A percentile compares a stretch with the other conserved stretches of the same genome.
Conservation (phyloP, 2,113 vertebrate genomes). For the Podocnemis expansa region DNA sequence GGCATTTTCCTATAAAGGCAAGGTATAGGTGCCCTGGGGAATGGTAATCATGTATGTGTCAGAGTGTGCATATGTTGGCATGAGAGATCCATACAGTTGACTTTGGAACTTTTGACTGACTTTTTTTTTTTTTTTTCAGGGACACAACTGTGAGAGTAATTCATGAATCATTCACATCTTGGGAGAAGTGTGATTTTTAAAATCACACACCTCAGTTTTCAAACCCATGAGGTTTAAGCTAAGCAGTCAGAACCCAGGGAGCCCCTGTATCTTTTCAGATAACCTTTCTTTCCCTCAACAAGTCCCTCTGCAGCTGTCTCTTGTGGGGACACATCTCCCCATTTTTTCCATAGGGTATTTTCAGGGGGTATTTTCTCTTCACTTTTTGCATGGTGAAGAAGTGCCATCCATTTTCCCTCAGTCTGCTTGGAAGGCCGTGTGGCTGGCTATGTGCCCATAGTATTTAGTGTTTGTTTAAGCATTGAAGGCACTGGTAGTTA, state of each 20-base stretch:
- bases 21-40: neutral
- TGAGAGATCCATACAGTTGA: neutral
- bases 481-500: neutral
- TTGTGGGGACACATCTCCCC: neutral
- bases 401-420: neutral
- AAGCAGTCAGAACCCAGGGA: neutral
- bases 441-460: no score
- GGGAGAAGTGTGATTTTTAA: neutral
- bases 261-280: rapidly evolving
- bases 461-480: neutral
- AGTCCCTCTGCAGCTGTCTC: neutral
- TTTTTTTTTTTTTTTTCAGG: neutral
- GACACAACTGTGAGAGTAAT: no score
- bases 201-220: rapidly evolving
- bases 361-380: neutral
- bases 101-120: neutral
- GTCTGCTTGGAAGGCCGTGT: no score
- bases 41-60: neutral
- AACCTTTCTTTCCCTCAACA: neutral
- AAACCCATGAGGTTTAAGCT: neutral
- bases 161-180: neutral
- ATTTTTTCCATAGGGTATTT: no score
- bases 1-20: neutral
- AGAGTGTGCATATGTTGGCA: neutral
- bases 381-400: neutral